Base-by-base conservation (phyloP, 2,113 vertebrate species). In the Okapia johnstoni region DNA sequence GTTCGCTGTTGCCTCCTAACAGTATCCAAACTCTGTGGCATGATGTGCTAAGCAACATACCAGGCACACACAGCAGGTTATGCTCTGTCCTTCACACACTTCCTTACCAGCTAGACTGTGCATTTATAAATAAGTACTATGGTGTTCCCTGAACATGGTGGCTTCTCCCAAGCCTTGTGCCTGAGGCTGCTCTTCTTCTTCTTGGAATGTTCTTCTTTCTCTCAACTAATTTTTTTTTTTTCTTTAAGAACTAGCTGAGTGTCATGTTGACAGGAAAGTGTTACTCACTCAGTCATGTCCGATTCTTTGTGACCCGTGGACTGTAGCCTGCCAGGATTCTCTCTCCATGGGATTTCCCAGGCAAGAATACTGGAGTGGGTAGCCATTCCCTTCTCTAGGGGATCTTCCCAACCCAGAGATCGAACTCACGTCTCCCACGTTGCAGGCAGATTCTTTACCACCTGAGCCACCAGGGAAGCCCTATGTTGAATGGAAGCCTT, bases 121-220 rank as follows among this genome's bases (percentile, higher is more conserved):
- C 6, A 6, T 79, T 95, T 84, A 28, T 50, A 79, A 88, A 61
- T 66, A 66, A 36, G 26, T n/a, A 48, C 33, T 26, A 52, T 33
- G 3, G n/a, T 77, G 5, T 89, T 9, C 50, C 61, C 33, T 9
- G 55, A 84, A 70, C 54, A 36, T 15, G 11, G 30, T 77, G 61
- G 54, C 77, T 80, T 33, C 48, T 92, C 48, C 63, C 70, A n/a
- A 61, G 80, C 14, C 46, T 94, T 85, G 85, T 73, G 21, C 48
- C n/a, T 83, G 80, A 54, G 21, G 50, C 19, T 43, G 46, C 9
- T 73, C n/a, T 43, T 80, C 13, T 11, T 93, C 30, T 91, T 77
- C 48, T 79, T 84, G 54, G 19, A 93, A 89, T 85, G 57, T 40
- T 89, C 17, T 85, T 93, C 40, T 66, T 91, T 46, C 43, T 57